Evolutionary conservation across 2,888 invertebrate species (phyloP).

Genomic region (Ditula angustiorana): DNA sequence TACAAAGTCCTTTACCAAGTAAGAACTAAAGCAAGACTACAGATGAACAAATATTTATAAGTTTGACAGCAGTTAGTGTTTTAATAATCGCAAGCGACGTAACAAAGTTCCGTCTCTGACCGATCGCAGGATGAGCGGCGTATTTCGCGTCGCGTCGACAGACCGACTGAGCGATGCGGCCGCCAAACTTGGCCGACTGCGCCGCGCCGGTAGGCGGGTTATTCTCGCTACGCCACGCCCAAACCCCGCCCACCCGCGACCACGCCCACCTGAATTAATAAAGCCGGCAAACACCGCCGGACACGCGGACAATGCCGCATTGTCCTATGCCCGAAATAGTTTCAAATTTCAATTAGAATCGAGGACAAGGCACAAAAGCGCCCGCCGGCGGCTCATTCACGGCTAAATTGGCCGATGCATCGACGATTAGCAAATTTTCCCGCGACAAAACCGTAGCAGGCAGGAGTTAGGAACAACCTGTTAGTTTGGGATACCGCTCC

Average conservation of each 20-base stretch:
- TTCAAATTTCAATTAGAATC: slow-evolving; percentile 85
- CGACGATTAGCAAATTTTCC: slow-evolving; percentile 47
- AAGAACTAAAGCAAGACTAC: slow-evolving; percentile 43
- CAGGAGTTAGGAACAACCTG: slow-evolving; percentile 30
- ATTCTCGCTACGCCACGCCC: slow-evolving; percentile 58
- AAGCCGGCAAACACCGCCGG: slow-evolving; percentile 83
- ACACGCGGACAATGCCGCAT: slow-evolving; percentile 84
- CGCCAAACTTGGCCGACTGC: slow-evolving; percentile 50
- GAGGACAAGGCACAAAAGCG: slow-evolving; percentile 78
- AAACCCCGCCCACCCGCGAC: slow-evolving; percentile 63
- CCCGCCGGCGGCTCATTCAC: slow-evolving; percentile 74
- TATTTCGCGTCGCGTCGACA: slow-evolving; percentile 69
- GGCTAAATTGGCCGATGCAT: slow-evolving; percentile 77
- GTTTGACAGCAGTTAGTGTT: slow-evolving; percentile 44
- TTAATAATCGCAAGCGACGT: slow-evolving; percentile 53
- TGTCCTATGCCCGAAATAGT: slow-evolving; percentile 84
- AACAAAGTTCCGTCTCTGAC: slow-evolving; percentile 56
- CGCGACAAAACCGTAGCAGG: slow-evolving; percentile 49
- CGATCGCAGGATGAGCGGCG: slow-evolving; percentile 67
- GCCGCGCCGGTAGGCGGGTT: slow-evolving; percentile 62
- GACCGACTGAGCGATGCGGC: slow-evolving; percentile 67
- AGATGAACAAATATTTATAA: slow-evolving; percentile 34
- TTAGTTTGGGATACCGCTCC: background rate
- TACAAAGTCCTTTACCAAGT: slow-evolving; percentile 43
- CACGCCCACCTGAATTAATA: slow-evolving; percentile 84